Evolutionary conservation across 1,140 invertebrate genomes (phyloP).

Genomic region (Leptinotarsa texana): DNA sequence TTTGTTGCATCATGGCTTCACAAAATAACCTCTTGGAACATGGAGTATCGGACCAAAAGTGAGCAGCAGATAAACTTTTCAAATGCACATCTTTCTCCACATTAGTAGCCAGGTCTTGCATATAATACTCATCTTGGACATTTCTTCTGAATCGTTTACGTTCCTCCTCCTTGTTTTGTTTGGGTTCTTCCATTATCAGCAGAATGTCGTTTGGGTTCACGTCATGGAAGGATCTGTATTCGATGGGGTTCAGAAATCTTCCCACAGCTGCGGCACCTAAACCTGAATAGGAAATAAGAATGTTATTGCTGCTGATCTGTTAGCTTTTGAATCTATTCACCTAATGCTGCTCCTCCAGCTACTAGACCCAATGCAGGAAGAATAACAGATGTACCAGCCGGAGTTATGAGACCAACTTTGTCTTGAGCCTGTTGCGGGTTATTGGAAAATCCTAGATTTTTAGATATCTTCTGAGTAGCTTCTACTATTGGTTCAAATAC

Average conservation of each 20-base stretch:
- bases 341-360: constrained; percentile 77
- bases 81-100: constrained; percentile 58
- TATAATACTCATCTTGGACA: constrained; percentile 53
- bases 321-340: constrained; percentile 40
- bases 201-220: constrained; percentile 48
- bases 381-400: constrained; percentile 62
- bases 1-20: constrained; percentile 69
- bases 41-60: constrained; percentile 71
- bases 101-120: constrained; percentile 53
- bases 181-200: constrained; percentile 46
- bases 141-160: constrained; percentile 57
- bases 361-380: constrained; percentile 75
- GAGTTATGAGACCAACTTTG: constrained; percentile 69
- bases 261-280: constrained; percentile 78
- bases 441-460: constrained; percentile 70
- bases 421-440: constrained; percentile 63
- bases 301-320: not conserved
- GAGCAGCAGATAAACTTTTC: constrained; percentile 61
- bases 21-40: constrained; percentile 78
- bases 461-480: constrained; percentile 75
- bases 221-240: constrained; percentile 60
- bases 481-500: constrained; percentile 75
- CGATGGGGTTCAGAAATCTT: constrained; percentile 66
- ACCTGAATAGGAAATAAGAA: constrained; percentile 56
- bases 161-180: constrained; percentile 21